These are phyloP conservation scores for Elephantulus edwardii DNA, from an alignment of 2,113 vertebrate genomes.

Conservation along the genomic window DNA sequence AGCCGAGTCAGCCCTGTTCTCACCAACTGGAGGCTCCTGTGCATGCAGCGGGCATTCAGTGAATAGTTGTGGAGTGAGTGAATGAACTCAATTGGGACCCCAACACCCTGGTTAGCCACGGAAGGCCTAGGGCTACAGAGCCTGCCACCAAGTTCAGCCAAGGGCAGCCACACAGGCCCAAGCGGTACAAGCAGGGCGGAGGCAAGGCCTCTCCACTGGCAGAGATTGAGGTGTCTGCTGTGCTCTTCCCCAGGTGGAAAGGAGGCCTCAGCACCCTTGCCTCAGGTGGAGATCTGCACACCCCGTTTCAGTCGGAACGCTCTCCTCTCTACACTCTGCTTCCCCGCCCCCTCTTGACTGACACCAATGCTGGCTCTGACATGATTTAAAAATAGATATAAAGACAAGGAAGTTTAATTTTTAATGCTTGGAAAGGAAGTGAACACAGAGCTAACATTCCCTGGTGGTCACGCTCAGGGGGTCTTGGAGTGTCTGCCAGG, in stretches of 20 bases:
- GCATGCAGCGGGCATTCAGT: constrained; percentile 69
- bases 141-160: constrained; percentile 63
- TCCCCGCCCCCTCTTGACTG: constrained; percentile 62
- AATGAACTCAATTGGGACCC: constrained; percentile 58
- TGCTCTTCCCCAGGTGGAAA: neutral
- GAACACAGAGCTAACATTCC: constrained; percentile 49
- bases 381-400: constrained; percentile 81
- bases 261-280: neutral
- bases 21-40: constrained; percentile 55
- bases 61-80: constrained; percentile 73
- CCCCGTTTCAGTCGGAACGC: neutral
- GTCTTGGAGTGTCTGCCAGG: neutral
- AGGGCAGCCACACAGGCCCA: constrained; percentile 55
- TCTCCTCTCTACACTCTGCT: constrained; percentile 4
- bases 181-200: neutral
- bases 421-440: constrained; percentile 77
- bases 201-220: neutral
- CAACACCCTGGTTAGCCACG: constrained; percentile 61
- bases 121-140: constrained; percentile 16
- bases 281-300: neutral
- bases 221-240: neutral
- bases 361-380: constrained; percentile 69
- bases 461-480: neutral
- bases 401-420: constrained; percentile 78
- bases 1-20: constrained; percentile 51